Evolutionary conservation across 2,113 vertebrate species (phyloP), one percentile per base, ranked within the genome.

Genomic region (Puntigrus tetrazona): DNA sequence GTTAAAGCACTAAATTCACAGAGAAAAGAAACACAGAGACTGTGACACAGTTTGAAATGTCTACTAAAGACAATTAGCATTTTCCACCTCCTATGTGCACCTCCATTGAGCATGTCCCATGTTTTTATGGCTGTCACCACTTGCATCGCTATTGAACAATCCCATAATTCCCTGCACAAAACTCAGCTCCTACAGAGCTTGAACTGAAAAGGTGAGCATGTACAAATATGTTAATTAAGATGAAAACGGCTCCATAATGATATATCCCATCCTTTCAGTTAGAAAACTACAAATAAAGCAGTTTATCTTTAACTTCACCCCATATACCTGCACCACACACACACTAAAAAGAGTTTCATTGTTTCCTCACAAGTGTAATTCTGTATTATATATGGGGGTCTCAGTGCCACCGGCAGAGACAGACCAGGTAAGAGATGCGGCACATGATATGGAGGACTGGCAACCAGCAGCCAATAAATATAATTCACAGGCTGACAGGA

Each of bases 401-500:
- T 79, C 55, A 79, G 14, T 16, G 7, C 77, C 36, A 34, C 41
- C 36, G 74, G 65, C 59, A 83, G 75, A 88, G 81, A 72, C 25
- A 84, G 47, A 72, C 52, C 22, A 61, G 75, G 78, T 11, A 72
- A 75, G 13, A 81, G 72, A 85, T 41, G 52, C 10, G 50, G 14
- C 16, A 31, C 61, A 78, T 38, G 31, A 43, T 52, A 69, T 34
- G 38, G 31, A 67, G 65, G 36, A 69, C 43, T 45, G 36, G 78
- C 36, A 79, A 29, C 22, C 55, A 38, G 47, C 43, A 84, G 25
- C 57, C 82, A 80, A 69, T 84, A 59, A 84, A 84, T 81, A 67
- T 84, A 79, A 78, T 84, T 91, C 90, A 84, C 78, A 90, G 88
- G 86, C 75, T 73, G 85, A 84, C 86, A 87, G 67, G 82, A 38